Evolutionary conservation across 2,888 invertebrate species (phyloP), one percentile per base, ranked within the genome.

Genomic region (Calephelis perditalis): DNA sequence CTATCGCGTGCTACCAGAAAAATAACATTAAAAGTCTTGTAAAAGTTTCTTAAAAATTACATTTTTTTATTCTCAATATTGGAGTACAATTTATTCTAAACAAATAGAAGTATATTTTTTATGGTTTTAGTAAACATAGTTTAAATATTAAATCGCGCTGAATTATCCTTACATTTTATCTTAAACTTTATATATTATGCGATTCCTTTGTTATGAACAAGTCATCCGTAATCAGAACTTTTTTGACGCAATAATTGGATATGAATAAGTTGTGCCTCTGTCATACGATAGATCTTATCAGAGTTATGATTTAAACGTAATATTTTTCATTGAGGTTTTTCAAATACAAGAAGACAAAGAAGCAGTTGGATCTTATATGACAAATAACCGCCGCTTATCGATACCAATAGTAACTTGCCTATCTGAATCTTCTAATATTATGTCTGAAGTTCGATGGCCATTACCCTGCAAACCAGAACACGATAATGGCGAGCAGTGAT

Each of bases 61-160:
- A 60, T 46, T 56, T 36, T n/a, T 47, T 47, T 56, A 56, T 49
- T 60, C 45, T 37, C 56, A 47, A 15, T 47, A 15, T 47, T 36
- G 37, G 46, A 52, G 40, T 49, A n/a, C 12, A 45, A 26, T 15
- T 43, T 35, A 10, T 9, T 40, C n/a, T 35, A 55, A 59, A 26
- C 15, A 40, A 44, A 26, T 47, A 59, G n/a, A 36, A 26, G 11
- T 46, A 54, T 35, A 49, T 36, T 54, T 52, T 49, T 52, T 59
- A 45, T 52, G 15, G 15, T 45, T 59, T 49, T 15, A 49, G 0
- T 9, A 15, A 15, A 40, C 40, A 40, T 26, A 12, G 3, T 49
- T 49, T 26, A 49, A 15, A 15, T 49, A 26, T 26, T 10, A 52
- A 52, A 35, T 52, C 35, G 11, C 10, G 49, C 9, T 15, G 8